Percentiles rank a stretch among this genome's conserved stretches.
These are phyloP conservation scores for Pseudochirops cupreus DNA, from an alignment of 2,797 vertebrate genomes.

Conservation along the genomic window DNA sequence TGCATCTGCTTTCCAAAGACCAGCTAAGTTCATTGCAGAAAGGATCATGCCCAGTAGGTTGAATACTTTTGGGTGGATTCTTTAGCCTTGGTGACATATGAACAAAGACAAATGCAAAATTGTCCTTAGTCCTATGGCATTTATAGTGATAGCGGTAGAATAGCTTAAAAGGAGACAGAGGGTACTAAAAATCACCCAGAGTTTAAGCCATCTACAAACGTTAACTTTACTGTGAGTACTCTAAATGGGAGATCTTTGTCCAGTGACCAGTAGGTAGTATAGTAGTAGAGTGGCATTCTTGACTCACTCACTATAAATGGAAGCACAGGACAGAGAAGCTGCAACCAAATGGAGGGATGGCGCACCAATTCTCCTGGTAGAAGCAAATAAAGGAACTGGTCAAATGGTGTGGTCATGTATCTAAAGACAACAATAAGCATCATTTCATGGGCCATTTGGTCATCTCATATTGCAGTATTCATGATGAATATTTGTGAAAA, in stretches of 20 bases:
- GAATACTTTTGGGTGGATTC: background rate
- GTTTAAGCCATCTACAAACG: background rate
- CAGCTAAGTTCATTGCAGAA: background rate
- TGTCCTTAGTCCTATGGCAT: background rate
- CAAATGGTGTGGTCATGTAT: background rate
- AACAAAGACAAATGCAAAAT: background rate
- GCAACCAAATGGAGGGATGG: background rate
- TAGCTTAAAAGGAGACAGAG: background rate
- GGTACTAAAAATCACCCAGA: background rate
- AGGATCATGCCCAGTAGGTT: background rate
- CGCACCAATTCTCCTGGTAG: background rate
- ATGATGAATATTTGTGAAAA: background rate
- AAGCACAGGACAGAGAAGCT: background rate
- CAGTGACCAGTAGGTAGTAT: background rate
- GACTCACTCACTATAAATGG: background rate
- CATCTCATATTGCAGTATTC: background rate
- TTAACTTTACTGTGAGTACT: background rate
- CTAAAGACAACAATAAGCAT: background rate
- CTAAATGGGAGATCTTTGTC: background rate
- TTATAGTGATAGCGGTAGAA: background rate
- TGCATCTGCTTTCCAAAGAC: background rate
- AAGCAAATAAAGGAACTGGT: background rate
- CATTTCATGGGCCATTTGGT: background rate
- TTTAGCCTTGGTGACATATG: background rate
- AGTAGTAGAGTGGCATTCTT: background rate